These are phyloP conservation scores for Chesias legatella DNA, from an alignment of 2,888 invertebrate species.

Conservation along the genomic window DNA sequence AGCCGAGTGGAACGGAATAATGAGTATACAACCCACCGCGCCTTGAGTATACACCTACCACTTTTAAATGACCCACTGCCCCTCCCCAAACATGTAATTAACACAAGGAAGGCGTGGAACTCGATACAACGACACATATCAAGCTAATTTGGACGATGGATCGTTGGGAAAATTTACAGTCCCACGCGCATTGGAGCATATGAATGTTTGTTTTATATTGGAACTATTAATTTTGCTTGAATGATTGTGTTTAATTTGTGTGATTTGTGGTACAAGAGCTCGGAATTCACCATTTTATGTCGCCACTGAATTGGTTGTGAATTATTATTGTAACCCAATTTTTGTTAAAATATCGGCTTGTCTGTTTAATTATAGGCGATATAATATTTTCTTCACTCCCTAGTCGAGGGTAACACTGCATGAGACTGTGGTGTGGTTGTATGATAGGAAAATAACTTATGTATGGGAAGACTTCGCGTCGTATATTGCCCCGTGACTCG, in stretches of 20 bases:
- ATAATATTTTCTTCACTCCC: no score
- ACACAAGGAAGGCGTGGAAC: conserved; percentile 23
- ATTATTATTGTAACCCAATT: no score
- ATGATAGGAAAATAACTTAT: no score
- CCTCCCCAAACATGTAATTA: conserved; percentile 22
- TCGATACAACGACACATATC: conserved; percentile 27
- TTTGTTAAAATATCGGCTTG: no score
- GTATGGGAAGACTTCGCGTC: no score
- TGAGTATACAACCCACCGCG: conserved; percentile 49
- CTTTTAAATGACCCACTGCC: conserved; percentile 29
- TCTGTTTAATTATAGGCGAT: no score
- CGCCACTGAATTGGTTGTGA: conserved; percentile 4
- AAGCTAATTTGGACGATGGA: conserved; percentile 26
- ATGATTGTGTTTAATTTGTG: conserved; percentile 30
- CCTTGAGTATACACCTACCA: conserved; percentile 38
- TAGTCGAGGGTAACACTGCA: no score
- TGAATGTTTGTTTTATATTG: conserved; percentile 34
- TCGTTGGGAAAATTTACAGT: conserved; percentile 19
- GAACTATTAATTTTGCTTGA: conserved; percentile 30
- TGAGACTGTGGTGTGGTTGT: no score
- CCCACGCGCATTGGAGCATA: conserved; percentile 28
- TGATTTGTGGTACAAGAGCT: conserved; percentile 12
- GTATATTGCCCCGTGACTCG: no score
- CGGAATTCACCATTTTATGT: conserved; percentile 9
- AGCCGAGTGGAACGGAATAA: conserved; percentile 55